Evolutionary conservation across 2,113 vertebrate genomes (phyloP).

Genomic region (Pterophyllum scalare): DNA sequence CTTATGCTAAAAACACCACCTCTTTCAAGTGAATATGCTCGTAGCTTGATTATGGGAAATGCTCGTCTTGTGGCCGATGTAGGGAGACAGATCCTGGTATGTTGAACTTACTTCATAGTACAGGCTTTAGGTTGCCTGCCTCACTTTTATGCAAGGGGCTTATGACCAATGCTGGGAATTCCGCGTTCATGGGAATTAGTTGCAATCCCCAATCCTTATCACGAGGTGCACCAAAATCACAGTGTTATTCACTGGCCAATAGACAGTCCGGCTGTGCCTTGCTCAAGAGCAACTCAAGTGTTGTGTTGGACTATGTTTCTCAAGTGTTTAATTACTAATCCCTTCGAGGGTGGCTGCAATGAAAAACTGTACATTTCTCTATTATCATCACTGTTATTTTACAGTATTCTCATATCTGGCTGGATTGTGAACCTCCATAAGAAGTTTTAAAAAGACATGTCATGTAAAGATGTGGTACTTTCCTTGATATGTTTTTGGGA

Average conservation of each 20-base stretch:
- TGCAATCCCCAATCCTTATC: constrained; percentile 1
- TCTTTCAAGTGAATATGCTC: neutral
- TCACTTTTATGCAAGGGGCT: neutral
- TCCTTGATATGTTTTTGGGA: neutral
- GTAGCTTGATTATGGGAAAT: neutral
- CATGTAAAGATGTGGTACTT: too few relatives aligned
- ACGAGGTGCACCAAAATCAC: neutral
- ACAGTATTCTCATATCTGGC: neutral
- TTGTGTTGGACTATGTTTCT: neutral
- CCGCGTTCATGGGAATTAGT: neutral
- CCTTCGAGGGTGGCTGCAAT: fast-evolving
- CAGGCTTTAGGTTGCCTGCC: neutral
- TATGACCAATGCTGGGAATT: neutral
- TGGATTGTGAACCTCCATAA: too few relatives aligned
- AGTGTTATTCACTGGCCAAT: neutral
- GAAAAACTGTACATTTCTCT: fast-evolving
- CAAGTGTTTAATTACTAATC: neutral
- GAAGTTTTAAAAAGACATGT: too few relatives aligned
- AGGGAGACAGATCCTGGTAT: neutral
- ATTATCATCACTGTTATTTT: neutral
- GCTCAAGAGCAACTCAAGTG: neutral
- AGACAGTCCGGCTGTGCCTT: neutral
- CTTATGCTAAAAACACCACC: too few relatives aligned
- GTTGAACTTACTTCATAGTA: neutral
- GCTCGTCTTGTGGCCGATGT: neutral